Evolutionary conservation across 2,113 vertebrate genomes (phyloP), one percentile per base, ranked within the genome.

Genomic region (Corythaeola cristata): DNA sequence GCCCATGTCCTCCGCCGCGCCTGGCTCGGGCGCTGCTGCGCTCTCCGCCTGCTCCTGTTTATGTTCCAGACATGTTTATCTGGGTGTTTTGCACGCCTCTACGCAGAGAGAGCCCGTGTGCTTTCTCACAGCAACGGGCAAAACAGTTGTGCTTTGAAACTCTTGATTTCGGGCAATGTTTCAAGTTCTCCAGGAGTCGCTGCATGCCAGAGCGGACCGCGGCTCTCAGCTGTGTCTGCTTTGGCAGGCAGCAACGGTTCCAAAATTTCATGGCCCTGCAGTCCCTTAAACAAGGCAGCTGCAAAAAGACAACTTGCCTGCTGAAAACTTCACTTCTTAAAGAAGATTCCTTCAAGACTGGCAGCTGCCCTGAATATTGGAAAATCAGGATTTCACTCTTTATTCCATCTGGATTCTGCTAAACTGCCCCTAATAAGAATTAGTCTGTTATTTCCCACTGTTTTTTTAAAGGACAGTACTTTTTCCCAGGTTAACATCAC

Each of bases 1-100:
- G 35, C 56, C 15, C 33, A 8, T 4, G 3, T 15, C 64, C 59
- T 23, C 50, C 24, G 32, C 39, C 16, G n/a, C 39, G 7, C 26
- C 37, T 7, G 33, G 10, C 49, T 44, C 60, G 3, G 41, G 24
- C 4, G 6, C 59, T 7, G 55, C 63, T 6, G 56, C 27, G 2
- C 27, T 15, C 30, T 18, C 47, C 64, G 14, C 35, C 35, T 10
- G 20, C 45, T 53, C 64, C 52, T 9, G 15, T 37, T 41, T 12
- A 4, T 2, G 5, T 7, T 17, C 71, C 56, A 16, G 27, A 2
- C 3, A 6, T 0, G 5, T 35, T 18, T 6, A 4, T 3, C 28
- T 5, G 53, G 20, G 44, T 9, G 7, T 30, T 49, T 30, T 14
- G 77, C 12, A 50, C 39, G 2, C 52, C 78, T 35, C 21, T 8